Percentiles rank a stretch among this genome's conserved stretches.
Evolutionary conservation across 1,140 invertebrate genomes (phyloP).

Genomic region (Sweltsa coloradensis): DNA sequence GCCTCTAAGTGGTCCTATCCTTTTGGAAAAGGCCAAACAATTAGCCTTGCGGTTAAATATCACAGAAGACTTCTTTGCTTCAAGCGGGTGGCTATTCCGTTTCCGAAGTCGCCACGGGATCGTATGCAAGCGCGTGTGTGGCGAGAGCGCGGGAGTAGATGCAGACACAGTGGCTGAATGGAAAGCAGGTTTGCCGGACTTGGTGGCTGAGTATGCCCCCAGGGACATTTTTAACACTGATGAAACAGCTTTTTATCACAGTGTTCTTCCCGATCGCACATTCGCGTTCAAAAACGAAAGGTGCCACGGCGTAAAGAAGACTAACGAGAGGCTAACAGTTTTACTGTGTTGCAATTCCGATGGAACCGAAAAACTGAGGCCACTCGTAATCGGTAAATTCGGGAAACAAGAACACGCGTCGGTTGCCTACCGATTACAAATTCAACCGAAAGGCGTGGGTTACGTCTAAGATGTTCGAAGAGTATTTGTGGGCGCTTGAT

Average conservation of each 20-base stretch:
- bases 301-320: constrained; percentile 22
- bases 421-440: no score
- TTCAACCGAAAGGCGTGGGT: no score
- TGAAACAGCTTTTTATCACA: constrained; percentile 26
- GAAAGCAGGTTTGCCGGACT: background rate
- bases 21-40: no score
- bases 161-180: background rate
- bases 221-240: constrained; percentile 26
- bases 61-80: constrained; percentile 22
- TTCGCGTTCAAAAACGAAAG: constrained; percentile 20
- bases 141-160: constrained; percentile 7
- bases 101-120: constrained; percentile 1
- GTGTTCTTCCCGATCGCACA: constrained; percentile 20
- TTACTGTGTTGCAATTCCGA: constrained; percentile 16
- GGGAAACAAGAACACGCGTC: no score
- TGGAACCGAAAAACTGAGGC: constrained; percentile 24
- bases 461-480: no score
- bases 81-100: constrained; percentile 21
- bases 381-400: constrained; percentile 25
- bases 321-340: constrained; percentile 24
- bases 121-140: constrained; percentile 2
- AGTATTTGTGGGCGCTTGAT: constrained; percentile 30
- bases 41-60: no score
- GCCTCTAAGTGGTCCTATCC: no score
- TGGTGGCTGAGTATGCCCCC: background rate